A percentile compares a stretch with the other conserved stretches of the same genome.
Evolutionary conservation across 2,113 vertebrate genomes (phyloP).

Genomic region (Daphoenositta chrysoptera): DNA sequence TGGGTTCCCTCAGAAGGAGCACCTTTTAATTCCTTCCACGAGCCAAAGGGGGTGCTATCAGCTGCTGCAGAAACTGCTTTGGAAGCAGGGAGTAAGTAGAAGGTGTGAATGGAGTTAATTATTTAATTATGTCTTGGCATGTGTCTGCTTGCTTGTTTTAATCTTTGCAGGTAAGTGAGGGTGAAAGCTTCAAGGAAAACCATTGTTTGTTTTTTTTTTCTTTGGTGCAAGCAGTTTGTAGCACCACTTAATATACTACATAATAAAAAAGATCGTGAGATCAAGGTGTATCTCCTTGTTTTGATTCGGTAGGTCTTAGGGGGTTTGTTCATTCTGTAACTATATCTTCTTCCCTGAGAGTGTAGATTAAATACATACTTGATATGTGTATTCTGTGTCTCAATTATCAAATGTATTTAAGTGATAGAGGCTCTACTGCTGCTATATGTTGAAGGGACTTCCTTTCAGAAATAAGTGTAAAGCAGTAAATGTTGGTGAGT

Average conservation of each 20-base stretch:
- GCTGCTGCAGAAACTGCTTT: not conserved
- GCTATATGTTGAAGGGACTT: not conserved
- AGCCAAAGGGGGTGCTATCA: not conserved
- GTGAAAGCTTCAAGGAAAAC: not conserved
- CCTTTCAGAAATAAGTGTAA: not conserved
- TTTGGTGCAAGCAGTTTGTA: not conserved
- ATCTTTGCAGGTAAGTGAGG: not conserved
- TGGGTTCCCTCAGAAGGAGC: not conserved
- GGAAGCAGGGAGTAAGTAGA: not conserved
- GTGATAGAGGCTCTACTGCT: not conserved
- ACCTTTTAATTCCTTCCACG: not conserved
- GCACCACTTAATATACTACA: not conserved
- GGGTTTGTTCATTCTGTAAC: not conserved
- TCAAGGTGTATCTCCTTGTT: not conserved
- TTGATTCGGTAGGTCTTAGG: not conserved
- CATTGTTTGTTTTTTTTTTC: not conserved
- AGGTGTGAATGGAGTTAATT: not conserved
- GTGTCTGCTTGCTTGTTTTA: not conserved
- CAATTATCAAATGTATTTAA: not conserved
- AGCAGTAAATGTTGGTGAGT: not conserved
- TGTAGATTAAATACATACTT: not conserved
- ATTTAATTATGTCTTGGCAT: not conserved
- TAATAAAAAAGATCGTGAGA: not conserved
- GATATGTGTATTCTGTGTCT: not conserved
- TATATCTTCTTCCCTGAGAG: not conserved